These are phyloP conservation scores for Lasioglossum calceatum DNA, from an alignment of 2,888 invertebrate species.

Conservation along the genomic window DNA sequence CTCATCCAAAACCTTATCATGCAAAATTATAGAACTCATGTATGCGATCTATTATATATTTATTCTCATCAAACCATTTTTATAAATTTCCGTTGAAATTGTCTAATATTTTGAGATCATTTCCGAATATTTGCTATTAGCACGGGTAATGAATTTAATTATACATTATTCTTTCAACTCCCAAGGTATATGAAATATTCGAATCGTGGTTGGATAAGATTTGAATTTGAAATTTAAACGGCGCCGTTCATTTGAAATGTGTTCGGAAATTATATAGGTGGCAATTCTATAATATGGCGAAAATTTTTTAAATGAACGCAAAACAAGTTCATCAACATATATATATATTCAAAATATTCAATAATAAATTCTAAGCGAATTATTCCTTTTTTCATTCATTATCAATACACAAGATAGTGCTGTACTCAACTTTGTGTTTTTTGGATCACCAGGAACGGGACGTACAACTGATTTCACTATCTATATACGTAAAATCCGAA, in stretches of 20 bases:
- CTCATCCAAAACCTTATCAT: constrained; percentile 8
- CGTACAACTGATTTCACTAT: background rate
- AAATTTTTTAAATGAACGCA: background rate
- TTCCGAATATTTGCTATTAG: background rate
- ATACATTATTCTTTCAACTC: background rate
- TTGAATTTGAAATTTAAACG: constrained; percentile 4
- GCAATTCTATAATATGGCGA: too few relatives aligned
- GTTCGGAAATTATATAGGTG: background rate
- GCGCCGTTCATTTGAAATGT: background rate
- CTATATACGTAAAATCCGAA: background rate
- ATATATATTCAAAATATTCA: background rate
- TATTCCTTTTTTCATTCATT: background rate
- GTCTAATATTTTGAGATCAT: background rate
- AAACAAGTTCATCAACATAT: background rate
- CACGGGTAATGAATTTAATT: too few relatives aligned
- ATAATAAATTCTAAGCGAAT: background rate
- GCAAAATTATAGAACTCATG: constrained; percentile 1
- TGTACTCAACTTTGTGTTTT: background rate
- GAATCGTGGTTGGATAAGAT: background rate
- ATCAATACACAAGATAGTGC: background rate
- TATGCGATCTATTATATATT: background rate
- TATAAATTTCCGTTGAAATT: background rate
- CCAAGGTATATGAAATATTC: background rate
- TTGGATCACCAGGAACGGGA: background rate
- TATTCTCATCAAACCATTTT: constrained; percentile 17